Base-by-base conservation (phyloP, 2,113 vertebrate species). In the Spilogale gracilis region DNA sequence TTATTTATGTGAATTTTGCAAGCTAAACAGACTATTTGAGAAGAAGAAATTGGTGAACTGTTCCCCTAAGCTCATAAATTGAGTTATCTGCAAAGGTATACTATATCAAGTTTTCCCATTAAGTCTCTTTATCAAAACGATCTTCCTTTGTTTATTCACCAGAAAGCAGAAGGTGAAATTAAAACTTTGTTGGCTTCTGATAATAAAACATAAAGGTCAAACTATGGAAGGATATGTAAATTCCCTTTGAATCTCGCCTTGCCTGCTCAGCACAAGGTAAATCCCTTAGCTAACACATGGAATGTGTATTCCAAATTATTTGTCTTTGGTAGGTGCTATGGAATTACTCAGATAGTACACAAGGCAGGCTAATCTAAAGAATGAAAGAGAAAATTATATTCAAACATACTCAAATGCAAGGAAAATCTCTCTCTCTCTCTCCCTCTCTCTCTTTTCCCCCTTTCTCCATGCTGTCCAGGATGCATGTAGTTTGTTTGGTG, bases 101-200 rank as follows among this genome's bases (percentile, higher is more conserved):
- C 84, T 63, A 92, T 3, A 71, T 94, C 83, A 89, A 60, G 16
- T 81, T 86, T 27, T 91, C 50, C 63, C 9, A 52, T 91, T 96
- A 91, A 92, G 25, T 92, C 60, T 93, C 32, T 89, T 91, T 67
- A 79, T 93, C 50, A 96, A 91, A 89, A 67, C 10, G 73, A 63
- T 96, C 32, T 65, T 96, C 30, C 30, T 91, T 90, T 61, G 11
- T 87, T 83, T 84, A 96, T 60, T 86, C 56, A 92, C n/a, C 56
- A 91, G 91, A 67, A 97, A 89, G 73, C 27, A 83, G 14, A 97
- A 87, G 45, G 54, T 84, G 43, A 87, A 95, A 97, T 91, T 48
- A 89, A 94, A 97, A 85, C n/a, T 88, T 91, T 20, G 1, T 43
- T 93, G 73, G 65, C 32, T 61, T 89, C 86, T 87, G 54, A 93